Base-by-base conservation (phyloP, 2,888 invertebrate genomes). In the Calliscelio sp. region DNA sequence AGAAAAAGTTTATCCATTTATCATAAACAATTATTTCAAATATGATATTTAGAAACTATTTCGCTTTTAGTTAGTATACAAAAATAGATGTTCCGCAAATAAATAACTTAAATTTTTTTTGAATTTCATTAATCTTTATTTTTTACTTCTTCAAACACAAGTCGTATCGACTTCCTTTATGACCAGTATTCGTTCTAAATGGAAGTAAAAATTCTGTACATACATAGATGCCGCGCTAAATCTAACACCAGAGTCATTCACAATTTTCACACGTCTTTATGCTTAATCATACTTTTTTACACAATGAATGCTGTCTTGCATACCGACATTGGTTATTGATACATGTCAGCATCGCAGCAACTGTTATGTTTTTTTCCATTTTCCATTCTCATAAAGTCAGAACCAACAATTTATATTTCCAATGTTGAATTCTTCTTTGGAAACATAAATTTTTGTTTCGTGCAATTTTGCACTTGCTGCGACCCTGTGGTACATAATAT, bases 161-260 rank as follows among this genome's bases (percentile, higher is more conserved):
- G 74, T 74, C 81, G 8, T 59, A 74, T n/a, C n/a, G 80, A 81
- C 68, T 81, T 59, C 16, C 51, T 65, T 75, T 66, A 68, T 61
- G n/a, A 41, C 71, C 59, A 41, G 25, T 77, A 71, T 77, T 71
- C 77, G 35, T 59, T 82, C 77, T 82, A 82, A 77, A 77, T 82
- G 82, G 82, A 82, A 82, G 82, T 82, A 82, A 77, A 82, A 82
- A 77, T 77, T 81, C 81, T 81, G 81, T 81, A 81, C 81, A 82
- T 82, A 77, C 65, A 82, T 77, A 77, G 70, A 77, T 77, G 65
- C 32, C 68, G 53, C 70, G 22, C 71, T 65, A 82, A 70, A 41
- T 71, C 77, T 77, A 77, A 82, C 41, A 71, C 44, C 71, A 66
- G 46, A 61, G 22, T 73, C 77, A 77, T 65, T 77, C 82, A 65